phyloP scores from a whole-genome alignment of 1,140 invertebrate species.

The Pectinophora gossypiella region DNA sequence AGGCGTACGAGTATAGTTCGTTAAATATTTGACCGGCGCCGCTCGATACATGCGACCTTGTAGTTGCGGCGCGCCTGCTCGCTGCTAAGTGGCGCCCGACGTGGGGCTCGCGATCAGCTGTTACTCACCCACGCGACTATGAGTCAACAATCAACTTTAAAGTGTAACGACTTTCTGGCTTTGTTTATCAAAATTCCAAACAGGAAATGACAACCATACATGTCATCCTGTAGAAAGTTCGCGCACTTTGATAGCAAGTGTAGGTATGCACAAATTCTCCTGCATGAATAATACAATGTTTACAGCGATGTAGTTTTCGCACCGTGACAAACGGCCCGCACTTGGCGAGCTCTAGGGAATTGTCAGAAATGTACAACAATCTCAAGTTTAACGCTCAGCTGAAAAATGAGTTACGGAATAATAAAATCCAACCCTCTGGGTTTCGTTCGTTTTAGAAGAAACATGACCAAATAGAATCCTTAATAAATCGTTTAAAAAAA shows the following conservation, averaged over 20 bases:
- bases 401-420: too few relatives aligned
- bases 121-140: too few relatives aligned
- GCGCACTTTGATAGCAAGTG: not conserved
- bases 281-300: not conserved
- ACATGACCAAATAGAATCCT: too few relatives aligned
- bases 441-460: too few relatives aligned
- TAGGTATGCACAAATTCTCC: not conserved
- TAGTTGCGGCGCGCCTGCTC: constrained; percentile 30
- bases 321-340: not conserved
- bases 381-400: not conserved
- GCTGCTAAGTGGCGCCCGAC: constrained; percentile 26
- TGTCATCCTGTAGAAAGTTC: too few relatives aligned
- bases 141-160: too few relatives aligned
- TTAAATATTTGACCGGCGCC: constrained; percentile 36
- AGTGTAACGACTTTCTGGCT: too few relatives aligned
- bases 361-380: not conserved
- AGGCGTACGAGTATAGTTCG: constrained; percentile 12
- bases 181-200: too few relatives aligned
- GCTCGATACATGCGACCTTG: constrained; percentile 40
- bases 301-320: too few relatives aligned
- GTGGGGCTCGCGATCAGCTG: constrained; percentile 31
- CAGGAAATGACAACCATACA: too few relatives aligned
- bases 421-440: too few relatives aligned
- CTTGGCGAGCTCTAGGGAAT: not conserved
- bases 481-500: too few relatives aligned